A percentile compares a stretch with the other conserved stretches of the same genome.
Evolutionary conservation across 2,888 invertebrate genomes (phyloP).

Genomic region (Nomada ferruginata): DNA sequence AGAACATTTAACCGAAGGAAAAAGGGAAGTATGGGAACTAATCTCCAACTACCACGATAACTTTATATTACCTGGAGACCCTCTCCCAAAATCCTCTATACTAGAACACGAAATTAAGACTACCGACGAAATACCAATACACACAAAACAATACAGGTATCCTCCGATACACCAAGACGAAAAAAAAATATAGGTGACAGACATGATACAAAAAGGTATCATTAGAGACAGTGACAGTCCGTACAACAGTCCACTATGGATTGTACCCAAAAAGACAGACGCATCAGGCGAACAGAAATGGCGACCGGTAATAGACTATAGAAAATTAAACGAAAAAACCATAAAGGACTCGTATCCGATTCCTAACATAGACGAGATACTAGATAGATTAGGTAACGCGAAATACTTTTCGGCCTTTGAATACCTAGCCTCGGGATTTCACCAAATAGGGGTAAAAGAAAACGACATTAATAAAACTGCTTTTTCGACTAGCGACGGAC

Average conservation of each 20-base stretch:
- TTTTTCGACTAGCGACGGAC: conserved; percentile 37
- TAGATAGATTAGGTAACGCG: background rate
- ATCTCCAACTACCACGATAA: conserved; percentile 6
- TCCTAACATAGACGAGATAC: conserved; percentile 3
- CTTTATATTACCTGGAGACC: background rate
- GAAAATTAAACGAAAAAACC: background rate
- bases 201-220: conserved; percentile 4
- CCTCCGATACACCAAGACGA: conserved; percentile 3
- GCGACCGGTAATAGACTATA: too few species aligned
- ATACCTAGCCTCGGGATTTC: conserved; percentile 7
- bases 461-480: conserved; percentile 50
- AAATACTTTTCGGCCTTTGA: conserved; percentile 14
- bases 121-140: background rate
- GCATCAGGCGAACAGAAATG: too few species aligned
- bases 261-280: too few species aligned
- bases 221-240: conserved; percentile 6
- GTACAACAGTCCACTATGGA: too few species aligned
- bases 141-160: background rate
- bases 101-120: conserved; percentile 24
- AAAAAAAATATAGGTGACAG: conserved; percentile 12
- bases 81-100: background rate
- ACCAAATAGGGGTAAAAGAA: conserved; percentile 13
- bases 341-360: background rate
- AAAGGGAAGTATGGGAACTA: background rate
- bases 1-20: background rate